These are phyloP conservation scores for Genyomyrus donnyi DNA, from an alignment of 2,113 vertebrate genomes.

Conservation along the genomic window DNA sequence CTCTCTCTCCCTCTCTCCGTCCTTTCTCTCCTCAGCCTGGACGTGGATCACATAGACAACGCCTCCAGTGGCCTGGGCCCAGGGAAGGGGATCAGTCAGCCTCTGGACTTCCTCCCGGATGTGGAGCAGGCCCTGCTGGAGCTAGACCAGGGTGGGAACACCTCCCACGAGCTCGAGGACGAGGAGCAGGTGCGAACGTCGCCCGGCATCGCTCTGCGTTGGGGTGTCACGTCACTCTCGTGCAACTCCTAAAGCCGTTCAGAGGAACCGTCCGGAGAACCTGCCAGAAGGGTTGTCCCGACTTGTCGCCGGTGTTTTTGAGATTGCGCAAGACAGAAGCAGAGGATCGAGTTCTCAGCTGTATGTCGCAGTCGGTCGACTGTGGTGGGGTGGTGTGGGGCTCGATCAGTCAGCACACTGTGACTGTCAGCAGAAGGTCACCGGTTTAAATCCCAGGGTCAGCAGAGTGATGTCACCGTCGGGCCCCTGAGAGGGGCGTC, in stretches of 20 bases:
- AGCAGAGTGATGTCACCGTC: background rate
- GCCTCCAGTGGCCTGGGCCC: conserved; percentile 31
- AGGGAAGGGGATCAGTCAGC: conserved; percentile 35
- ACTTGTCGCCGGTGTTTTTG: background rate
- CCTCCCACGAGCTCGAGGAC: conserved; percentile 2
- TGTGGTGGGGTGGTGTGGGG: background rate
- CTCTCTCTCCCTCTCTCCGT: background rate
- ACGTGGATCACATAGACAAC: conserved; percentile 43
- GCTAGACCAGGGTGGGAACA: conserved; percentile 17
- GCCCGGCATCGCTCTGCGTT: background rate
- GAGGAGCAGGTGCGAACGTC: background rate
- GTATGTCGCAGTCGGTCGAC: background rate
- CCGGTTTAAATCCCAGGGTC: no score
- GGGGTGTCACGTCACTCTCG: background rate
- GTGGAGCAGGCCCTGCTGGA: background rate
- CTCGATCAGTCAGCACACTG: background rate
- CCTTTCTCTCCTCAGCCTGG: conserved; percentile 34
- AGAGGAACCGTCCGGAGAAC: background rate
- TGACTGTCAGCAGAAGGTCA: background rate
- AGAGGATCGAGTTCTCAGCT: background rate
- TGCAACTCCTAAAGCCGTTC: background rate
- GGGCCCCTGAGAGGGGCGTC: background rate
- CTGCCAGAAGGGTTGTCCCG: background rate
- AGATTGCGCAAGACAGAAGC: background rate
- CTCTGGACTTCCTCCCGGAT: conserved; percentile 14